Base-by-base conservation (phyloP, 2,113 vertebrate genomes). In the Clupea harengus region DNA sequence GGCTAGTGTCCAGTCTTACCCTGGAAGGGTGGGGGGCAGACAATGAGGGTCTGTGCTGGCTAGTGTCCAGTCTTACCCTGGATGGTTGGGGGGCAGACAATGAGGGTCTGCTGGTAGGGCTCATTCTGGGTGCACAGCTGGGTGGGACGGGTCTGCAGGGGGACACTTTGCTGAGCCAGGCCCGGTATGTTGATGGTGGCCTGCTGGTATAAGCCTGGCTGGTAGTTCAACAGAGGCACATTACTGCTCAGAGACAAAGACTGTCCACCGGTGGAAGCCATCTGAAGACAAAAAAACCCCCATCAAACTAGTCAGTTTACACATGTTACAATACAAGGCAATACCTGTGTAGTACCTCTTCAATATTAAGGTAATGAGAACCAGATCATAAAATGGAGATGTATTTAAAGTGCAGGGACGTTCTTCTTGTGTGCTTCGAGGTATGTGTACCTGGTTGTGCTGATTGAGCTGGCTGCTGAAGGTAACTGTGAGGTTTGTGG, bases 71-170 rank as follows among this genome's bases (percentile, higher is more conserved):
- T 57, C 95, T 96, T 93, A 99, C 98, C 97, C 91, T 99, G 98
- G 90, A 99, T 98, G 92, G 97, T 96, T 82, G 98, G 97, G 57
- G 98, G 98, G 89, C 98, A 99, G 7, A 99, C 98, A 32, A 99
- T 99, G 92, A 99, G 98, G 0, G 98, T 99, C 85, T 99, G 98
- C 89, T 99, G 98, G 95, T 98, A 99, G 28, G 98, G 98, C 82
- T 99, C 98, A 0, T 97, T 94, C 92, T 99, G 98, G 2, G 96
- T 92, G 85, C 98, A 99, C 90, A 99, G 97, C 94, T 98, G 98
- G 57, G 97, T 95, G 88, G 98, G 95, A 89, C 97, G 95, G 89
- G 96, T 96, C 89, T 98, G 98, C 90, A 99, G 89, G 28, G 98
- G 97, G 45, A 99, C 96, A 0, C 97, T 95, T 91, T 98, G 97